phyloP scores from a whole-genome alignment of 2,888 invertebrate species.

The Eremobia ochroleuca region DNA sequence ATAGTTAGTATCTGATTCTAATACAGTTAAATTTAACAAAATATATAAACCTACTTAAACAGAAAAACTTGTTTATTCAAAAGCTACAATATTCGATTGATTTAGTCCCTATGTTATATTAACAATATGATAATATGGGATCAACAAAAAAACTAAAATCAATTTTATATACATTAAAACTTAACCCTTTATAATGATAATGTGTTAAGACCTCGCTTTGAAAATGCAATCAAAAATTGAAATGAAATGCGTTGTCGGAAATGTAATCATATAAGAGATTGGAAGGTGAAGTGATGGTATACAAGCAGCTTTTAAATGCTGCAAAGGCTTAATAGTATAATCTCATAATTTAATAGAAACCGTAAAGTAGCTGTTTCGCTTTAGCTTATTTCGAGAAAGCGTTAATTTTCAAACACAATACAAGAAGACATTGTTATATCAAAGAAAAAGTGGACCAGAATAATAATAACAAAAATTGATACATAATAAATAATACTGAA shows the following conservation, averaged over 20 bases:
- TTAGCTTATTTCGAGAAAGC: conserved; percentile 46
- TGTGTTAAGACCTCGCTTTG: conserved; percentile 65
- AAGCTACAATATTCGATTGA: conserved; percentile 81
- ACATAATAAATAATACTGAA: conserved; percentile 65
- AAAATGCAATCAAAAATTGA: conserved; percentile 75
- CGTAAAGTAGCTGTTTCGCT: conserved; percentile 38
- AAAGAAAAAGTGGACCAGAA: conserved; percentile 24
- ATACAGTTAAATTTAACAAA: conserved; percentile 80
- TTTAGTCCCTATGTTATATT: conserved; percentile 78
- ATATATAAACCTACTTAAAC: conserved; percentile 78
- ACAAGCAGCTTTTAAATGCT: conserved; percentile 49
- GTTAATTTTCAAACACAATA: conserved; percentile 54
- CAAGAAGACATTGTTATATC: conserved; percentile 38
- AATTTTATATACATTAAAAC: conserved; percentile 87
- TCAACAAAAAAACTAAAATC: conserved; percentile 85
- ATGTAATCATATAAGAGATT: conserved; percentile 64
- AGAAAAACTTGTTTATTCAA: conserved; percentile 74
- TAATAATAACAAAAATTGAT: conserved; percentile 28
- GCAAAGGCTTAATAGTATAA: conserved; percentile 53
- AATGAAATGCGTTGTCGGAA: conserved; percentile 79
- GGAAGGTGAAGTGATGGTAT: conserved; percentile 52
- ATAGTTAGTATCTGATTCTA: conserved; percentile 83
- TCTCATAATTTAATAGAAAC: conserved; percentile 43
- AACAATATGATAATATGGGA: conserved; percentile 81
- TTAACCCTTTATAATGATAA: conserved; percentile 70